A percentile compares a stretch with the other conserved stretches of the same genome.
These are phyloP conservation scores for Aldabrachelys gigantea DNA, from an alignment of 2,113 vertebrate species.

Conservation along the genomic window DNA sequence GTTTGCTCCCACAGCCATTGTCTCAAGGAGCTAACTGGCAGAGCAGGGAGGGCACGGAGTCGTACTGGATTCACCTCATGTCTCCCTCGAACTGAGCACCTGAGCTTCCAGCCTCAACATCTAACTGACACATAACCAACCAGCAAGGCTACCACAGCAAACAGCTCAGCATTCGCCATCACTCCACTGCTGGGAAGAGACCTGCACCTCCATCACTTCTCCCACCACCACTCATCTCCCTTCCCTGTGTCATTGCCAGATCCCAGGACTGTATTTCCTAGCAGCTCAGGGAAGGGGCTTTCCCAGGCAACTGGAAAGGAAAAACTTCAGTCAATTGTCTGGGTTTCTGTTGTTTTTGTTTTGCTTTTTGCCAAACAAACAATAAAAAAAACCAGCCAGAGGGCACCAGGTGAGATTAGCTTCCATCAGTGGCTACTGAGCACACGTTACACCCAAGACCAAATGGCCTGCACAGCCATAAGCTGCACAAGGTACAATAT, in stretches of 20 bases:
- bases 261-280: not conserved
- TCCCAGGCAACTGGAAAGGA: not conserved
- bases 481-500: too few species aligned
- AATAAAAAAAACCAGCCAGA: too few species aligned
- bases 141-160: not conserved
- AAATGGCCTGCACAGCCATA: too few species aligned
- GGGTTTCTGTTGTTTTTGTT: too few species aligned
- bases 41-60: not conserved
- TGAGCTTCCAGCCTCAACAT: not conserved
- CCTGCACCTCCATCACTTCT: not conserved
- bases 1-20: not conserved
- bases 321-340: not conserved
- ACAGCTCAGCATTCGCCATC: not conserved
- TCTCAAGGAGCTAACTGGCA: not conserved
- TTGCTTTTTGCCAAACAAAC: too few species aligned
- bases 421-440: too few species aligned
- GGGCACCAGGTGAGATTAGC: too few species aligned
- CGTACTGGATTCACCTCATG: not conserved
- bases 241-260: not conserved
- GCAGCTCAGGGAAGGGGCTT: not conserved
- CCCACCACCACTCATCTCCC: not conserved
- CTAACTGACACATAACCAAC: not conserved
- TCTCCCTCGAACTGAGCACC: not conserved
- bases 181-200: not conserved
- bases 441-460: too few species aligned